Conservation (phyloP, 2,888 invertebrate species). For the Drosophila neotestacea region DNA sequence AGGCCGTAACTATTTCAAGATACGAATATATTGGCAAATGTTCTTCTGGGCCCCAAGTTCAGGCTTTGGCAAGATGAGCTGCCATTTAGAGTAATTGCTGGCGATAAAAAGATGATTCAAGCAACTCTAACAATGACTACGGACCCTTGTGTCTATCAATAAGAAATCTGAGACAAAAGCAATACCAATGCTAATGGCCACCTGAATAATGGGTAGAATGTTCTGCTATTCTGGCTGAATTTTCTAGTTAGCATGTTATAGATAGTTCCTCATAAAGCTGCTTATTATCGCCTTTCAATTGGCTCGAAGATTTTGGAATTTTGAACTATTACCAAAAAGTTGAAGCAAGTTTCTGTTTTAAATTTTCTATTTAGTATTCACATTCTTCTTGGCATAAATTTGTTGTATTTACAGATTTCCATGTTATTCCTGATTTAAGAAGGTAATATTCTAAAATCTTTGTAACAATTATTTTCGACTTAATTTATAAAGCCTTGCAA, state of each 20-base stretch:
- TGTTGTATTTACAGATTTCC: not conserved
- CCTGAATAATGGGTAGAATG: conserved; percentile 6
- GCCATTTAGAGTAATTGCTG: conserved; percentile 47
- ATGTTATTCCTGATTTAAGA: too few relatives aligned
- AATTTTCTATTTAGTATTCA: not conserved
- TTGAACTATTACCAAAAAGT: not conserved
- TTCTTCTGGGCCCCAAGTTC: conserved; percentile 4
- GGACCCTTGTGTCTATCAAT: conserved; percentile 2
- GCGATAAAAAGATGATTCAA: conserved; percentile 43
- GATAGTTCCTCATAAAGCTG: conserved; percentile 1
- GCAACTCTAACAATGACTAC: not conserved
- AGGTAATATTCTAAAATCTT: too few relatives aligned
- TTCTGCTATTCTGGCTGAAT: not conserved
- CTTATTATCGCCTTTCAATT: conserved; percentile 1
- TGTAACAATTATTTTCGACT: too few relatives aligned
- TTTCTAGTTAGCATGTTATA: not conserved
- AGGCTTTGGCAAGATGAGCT: conserved; percentile 32
- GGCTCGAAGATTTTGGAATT: not conserved
- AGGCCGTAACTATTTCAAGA: conserved; percentile 41
- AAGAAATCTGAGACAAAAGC: conserved; percentile 3
- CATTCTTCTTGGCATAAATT: not conserved
- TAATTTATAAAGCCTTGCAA: too few relatives aligned
- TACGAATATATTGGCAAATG: conserved; percentile 42
- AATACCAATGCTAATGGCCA: conserved; percentile 4
- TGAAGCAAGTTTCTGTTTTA: not conserved